These are phyloP conservation scores for Malurus alboscapulatus DNA, from an alignment of 2,113 vertebrate species.

Conservation along the genomic window DNA sequence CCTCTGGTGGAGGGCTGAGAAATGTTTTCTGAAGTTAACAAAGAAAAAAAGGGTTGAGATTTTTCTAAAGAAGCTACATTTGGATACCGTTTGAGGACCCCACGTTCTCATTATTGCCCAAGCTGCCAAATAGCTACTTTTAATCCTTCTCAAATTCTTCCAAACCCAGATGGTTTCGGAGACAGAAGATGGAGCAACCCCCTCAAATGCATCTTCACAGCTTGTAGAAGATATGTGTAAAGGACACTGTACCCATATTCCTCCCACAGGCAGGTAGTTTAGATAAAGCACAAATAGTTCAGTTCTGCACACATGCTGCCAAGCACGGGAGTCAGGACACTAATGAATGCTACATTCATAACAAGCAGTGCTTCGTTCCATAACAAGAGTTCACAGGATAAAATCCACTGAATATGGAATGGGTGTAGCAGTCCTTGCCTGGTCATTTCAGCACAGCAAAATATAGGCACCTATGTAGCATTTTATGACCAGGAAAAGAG, in stretches of 20 bases:
- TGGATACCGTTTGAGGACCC: background rate
- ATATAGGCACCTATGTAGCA: background rate
- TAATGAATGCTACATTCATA: background rate
- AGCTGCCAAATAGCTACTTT: background rate
- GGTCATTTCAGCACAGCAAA: background rate
- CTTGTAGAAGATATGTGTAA: background rate
- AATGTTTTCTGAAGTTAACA: background rate
- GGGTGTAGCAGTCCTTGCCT: background rate
- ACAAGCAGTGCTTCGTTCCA: background rate
- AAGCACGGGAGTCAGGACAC: background rate
- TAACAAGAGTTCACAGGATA: background rate
- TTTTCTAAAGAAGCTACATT: background rate
- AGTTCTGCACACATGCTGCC: background rate
- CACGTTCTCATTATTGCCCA: background rate
- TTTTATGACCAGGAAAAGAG: background rate
- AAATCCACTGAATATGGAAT: background rate
- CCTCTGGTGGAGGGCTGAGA: background rate
- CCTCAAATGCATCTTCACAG: background rate
- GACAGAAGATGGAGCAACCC: background rate
- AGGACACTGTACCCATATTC: background rate
- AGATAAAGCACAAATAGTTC: background rate
- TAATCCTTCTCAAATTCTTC: background rate
- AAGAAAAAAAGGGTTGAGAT: background rate
- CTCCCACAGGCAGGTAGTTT: background rate
- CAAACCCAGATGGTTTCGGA: background rate